Evolutionary conservation across 2,888 invertebrate genomes (phyloP).

Genomic region (Punctoribates punctum): DNA sequence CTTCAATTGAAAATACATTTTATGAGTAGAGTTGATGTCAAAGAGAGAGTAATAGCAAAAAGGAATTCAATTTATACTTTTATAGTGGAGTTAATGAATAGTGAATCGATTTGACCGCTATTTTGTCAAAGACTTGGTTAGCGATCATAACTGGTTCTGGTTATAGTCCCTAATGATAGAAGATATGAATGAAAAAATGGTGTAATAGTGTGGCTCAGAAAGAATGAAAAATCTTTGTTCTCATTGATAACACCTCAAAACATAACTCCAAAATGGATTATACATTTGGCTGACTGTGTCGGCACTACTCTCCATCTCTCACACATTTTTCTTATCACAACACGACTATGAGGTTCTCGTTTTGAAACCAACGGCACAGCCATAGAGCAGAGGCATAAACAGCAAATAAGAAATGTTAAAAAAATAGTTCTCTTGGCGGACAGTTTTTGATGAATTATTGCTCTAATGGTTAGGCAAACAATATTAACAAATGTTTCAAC

Average conservation of each 20-base stretch:
- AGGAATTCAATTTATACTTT: too few relatives aligned
- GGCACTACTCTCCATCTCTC: constrained; percentile 9
- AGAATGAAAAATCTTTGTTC: constrained; percentile 13
- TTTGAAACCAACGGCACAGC: not conserved
- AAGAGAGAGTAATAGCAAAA: too few relatives aligned
- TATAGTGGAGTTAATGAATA: too few relatives aligned
- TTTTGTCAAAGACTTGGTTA: too few relatives aligned
- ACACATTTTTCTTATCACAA: constrained; percentile 19
- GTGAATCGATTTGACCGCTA: too few relatives aligned
- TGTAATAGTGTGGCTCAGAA: not conserved
- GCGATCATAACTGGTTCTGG: too few relatives aligned
- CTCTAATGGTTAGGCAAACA: constrained; percentile 30
- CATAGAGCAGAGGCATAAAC: not conserved
- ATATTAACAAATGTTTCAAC: constrained; percentile 28
- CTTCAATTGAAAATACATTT: too few relatives aligned
- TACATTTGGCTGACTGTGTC: not conserved
- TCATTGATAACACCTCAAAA: constrained; percentile 10
- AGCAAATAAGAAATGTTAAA: not conserved
- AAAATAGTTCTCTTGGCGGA: not conserved
- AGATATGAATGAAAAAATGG: not conserved
- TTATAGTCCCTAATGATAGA: not conserved
- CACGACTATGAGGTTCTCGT: not conserved
- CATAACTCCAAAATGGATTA: constrained; percentile 2
- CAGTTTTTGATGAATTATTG: constrained; percentile 12
- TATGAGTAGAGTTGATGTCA: too few relatives aligned